A percentile compares a stretch with the other conserved stretches of the same genome.
Evolutionary conservation across 1,140 invertebrate species (phyloP).

Genomic region (Dinoponera quadriceps): DNA sequence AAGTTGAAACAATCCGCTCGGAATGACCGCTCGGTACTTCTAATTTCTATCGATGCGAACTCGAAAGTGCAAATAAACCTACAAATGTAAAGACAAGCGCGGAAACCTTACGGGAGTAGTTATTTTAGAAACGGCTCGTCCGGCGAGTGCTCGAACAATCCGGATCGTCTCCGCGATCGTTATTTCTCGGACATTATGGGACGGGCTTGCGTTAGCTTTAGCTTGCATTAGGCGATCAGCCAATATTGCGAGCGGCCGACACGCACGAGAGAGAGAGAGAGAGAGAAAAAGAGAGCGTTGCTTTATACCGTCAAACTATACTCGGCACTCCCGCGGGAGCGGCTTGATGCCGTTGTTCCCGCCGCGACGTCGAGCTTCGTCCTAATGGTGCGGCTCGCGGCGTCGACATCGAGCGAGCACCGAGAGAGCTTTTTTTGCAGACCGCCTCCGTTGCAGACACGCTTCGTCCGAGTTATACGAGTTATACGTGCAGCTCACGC

Average conservation of each 20-base stretch:
- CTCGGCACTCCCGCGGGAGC: neutral
- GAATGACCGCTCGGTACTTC: no score
- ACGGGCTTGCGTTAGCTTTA: neutral
- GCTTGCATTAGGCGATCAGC: neutral
- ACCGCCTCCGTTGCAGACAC: neutral
- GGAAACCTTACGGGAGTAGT: no score
- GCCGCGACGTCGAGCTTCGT: no score
- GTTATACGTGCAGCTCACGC: neutral
- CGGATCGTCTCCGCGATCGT: neutral
- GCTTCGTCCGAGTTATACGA: neutral
- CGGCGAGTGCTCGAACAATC: neutral
- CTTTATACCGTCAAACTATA: neutral
- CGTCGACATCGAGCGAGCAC: neutral
- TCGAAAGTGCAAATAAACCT: no score
- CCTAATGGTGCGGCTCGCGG: no score
- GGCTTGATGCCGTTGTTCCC: no score
- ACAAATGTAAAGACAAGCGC: no score
- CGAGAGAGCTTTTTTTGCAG: neutral
- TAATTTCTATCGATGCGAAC: no score
- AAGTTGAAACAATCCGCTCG: no score
- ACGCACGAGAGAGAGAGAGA: neutral
- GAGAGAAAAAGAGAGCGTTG: no score
- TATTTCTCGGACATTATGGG: neutral
- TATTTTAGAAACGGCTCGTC: no score
- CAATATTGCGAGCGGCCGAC: neutral